Evolutionary conservation across 2,888 invertebrate species (phyloP), one percentile per base, ranked within the genome.

Genomic region (Carpatolechia fugitivella): DNA sequence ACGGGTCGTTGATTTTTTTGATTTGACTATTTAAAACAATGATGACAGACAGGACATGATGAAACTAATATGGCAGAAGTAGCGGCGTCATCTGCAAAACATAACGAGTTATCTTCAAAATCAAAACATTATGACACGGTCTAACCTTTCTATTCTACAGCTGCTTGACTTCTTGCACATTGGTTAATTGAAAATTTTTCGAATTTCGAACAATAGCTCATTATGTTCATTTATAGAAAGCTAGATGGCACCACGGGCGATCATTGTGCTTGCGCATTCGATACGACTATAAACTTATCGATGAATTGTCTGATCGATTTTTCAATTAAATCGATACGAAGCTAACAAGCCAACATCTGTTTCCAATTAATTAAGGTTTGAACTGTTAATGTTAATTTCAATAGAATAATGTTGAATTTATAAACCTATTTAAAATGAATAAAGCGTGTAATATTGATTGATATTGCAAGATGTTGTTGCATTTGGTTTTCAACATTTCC

Each of bases 291-390:
- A 64, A 64, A 70, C 69, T 74, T 78, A 85, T 81, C 78, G 78
- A 77, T 71, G 64, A 64, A 72, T 76, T 67, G 40, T 40, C 33
- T 16, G 36, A 76, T 79, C 78, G 72, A 74, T 73, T 68, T 81
- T 85, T 87, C 87, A 86, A 87, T 88, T 88, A 85, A 77, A 82
- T 80, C 80, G 74, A 82, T 82, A 78, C 71, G 60, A 69, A 70
- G 67, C 78, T 89, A 90, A 90, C 88, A 84, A 88, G 89, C 78
- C 71, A 79, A 80, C 85, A 89, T 88, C 86, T 88, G 88, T 87
- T 82, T 82, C 79, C 82, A 77, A 86, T 88, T 86, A 85, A 88
- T 88, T 86, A 82, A 77, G 67, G 64, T 69, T 69, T 70, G 78
- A 77, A 82, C 66, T 69, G 70, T 68, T 72, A 72, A 68, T 68